Conservation (phyloP, 2,797 vertebrate genomes). For the Acanthurus leucopareius region DNA sequence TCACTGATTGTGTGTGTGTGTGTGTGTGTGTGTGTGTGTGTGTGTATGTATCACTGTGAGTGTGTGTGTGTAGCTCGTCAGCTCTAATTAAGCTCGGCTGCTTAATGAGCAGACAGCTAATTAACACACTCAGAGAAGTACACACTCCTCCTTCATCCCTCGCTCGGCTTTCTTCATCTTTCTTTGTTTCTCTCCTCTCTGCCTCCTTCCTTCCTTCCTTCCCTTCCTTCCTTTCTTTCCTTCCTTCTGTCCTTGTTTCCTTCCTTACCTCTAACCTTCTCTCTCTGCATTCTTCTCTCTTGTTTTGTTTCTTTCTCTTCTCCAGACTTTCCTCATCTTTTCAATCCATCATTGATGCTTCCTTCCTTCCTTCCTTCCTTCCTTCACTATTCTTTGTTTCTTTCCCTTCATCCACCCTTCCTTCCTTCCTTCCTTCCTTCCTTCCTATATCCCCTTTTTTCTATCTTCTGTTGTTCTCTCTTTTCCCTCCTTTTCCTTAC, state of each 20-base stretch:
- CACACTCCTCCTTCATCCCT: conserved; percentile 47
- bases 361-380: background rate
- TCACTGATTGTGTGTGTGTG: conserved; percentile 18
- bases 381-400: background rate
- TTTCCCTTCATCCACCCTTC: no score
- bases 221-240: background rate
- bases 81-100: conserved; percentile 68
- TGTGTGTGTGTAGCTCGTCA: conserved; percentile 48
- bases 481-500: no score
- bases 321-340: no score
- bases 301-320: no score
- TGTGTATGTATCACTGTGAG: conserved; percentile 25
- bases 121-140: conserved; percentile 63
- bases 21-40: conserved; percentile 14
- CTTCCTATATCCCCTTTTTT: background rate
- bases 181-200: background rate
- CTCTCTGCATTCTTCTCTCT: no score
- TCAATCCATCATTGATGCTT: no score
- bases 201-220: no score
- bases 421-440: no score
- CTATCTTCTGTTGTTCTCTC: no score
- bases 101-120: conserved; percentile 75
- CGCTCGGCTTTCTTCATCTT: conserved; percentile 4
- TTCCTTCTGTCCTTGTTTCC: no score
- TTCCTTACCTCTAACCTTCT: no score